Evolutionary conservation across 1,140 invertebrate genomes (phyloP), one percentile per base, ranked within the genome.

Genomic region (Chironomus tepperi): DNA sequence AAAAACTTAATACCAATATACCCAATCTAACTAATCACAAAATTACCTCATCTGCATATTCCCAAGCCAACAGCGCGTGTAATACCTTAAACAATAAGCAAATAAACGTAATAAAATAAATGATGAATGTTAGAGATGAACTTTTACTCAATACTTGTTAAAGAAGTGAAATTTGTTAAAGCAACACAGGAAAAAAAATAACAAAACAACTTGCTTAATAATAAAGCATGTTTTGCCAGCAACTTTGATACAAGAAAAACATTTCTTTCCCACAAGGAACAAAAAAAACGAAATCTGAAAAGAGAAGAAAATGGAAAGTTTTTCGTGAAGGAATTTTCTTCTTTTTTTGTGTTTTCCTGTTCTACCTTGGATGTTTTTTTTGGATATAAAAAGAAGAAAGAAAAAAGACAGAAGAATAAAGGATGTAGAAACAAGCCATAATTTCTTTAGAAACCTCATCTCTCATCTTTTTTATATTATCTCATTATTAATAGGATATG

Each of bases 171-270:
- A n/a, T 57, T 57, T n/a, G 47, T n/a, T 12, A 57, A 57, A 15
- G 5, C 12, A 12, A 57, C 12, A 57, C 12, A 9, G 15, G 5
- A 34, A 34, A 34, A 34, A 34, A 57, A n/a, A 57, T 57, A 57
- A 57, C 47, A 57, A 57, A 34, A 57, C 47, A 57, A 57, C 47
- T 57, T 57, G 47, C 47, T 57, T 57, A 57, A 57, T 57, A 57
- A 57, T 57, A 57, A n/a, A 57, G 47, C 47, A 57, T 57, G 47
- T 57, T 34, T 57, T 57, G 47, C 47, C 47, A 57, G 12, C 47
- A 57, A 57, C 47, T 57, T 57, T 57, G 47, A 57, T 57, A 57
- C 47, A 57, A 57, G 47, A 57, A 57, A 57, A 57, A 57, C 47
- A 57, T 57, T 57, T 57, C 3, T 57, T n/a, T 57, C 10, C 47